Evolutionary conservation across 2,888 invertebrate species (phyloP).

Genomic region (Embidobia sp.): DNA sequence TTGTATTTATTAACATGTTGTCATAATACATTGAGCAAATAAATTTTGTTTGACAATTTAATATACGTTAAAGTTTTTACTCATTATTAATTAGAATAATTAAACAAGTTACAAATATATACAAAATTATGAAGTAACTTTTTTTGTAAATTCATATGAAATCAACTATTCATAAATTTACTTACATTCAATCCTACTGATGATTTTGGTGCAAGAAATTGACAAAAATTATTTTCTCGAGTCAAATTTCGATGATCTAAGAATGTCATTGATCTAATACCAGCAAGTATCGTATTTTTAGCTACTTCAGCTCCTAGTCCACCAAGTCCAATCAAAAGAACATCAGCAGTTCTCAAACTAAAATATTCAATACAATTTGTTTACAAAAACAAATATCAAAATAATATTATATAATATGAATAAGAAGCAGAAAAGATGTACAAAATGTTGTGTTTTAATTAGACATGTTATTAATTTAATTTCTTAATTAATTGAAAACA

Average conservation of each 20-base stretch:
- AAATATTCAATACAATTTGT: no score
- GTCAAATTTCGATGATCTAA: conserved; percentile 89
- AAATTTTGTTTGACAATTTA: no score
- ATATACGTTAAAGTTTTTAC: no score
- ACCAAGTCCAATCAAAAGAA: conserved; percentile 92
- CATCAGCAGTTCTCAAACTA: conserved; percentile 91
- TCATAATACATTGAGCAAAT: no score
- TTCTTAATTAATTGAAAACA: no score
- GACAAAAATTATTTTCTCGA: conserved; percentile 89
- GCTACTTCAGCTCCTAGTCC: conserved; percentile 97
- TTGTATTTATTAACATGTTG: no score
- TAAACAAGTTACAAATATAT: no score
- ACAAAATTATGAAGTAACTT: background rate
- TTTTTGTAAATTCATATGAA: background rate
- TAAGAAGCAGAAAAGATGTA: no score
- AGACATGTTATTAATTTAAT: no score
- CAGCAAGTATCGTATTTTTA: conserved; percentile 96
- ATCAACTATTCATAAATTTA: conserved; percentile 24
- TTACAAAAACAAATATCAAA: no score
- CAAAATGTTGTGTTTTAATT: no score
- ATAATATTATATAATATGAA: conserved; percentile 8
- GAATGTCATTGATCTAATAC: conserved; percentile 93
- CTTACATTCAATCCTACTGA: conserved; percentile 90
- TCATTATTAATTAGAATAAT: no score
- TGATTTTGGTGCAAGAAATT: conserved; percentile 90